A percentile compares a stretch with the other conserved stretches of the same genome.
These are phyloP conservation scores for Operophtera brumata DNA, from an alignment of 2,888 invertebrate species.

Conservation along the genomic window DNA sequence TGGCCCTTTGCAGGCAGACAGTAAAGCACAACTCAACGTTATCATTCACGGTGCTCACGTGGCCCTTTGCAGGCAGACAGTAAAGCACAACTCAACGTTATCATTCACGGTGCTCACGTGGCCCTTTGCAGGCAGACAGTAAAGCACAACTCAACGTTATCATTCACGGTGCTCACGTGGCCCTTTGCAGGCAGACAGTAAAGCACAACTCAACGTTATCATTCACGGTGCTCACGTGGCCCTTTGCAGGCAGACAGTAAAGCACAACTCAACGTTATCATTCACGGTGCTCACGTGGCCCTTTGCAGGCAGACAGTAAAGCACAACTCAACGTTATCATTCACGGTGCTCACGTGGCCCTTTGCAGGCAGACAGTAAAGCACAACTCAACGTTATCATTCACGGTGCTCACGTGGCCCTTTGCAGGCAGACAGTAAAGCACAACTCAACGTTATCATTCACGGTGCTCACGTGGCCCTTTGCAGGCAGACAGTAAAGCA, in stretches of 20 bases:
- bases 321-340: conserved; percentile 3
- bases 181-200: conserved; percentile 38
- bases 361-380: conserved; percentile 33
- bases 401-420: conserved; percentile 36
- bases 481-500: conserved; percentile 27
- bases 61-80: conserved; percentile 41
- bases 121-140: conserved; percentile 39
- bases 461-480: conserved; percentile 38
- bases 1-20: conserved; percentile 41
- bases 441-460: conserved; percentile 5
- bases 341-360: conserved; percentile 34
- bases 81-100: conserved; percentile 5
- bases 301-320: conserved; percentile 34
- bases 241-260: conserved; percentile 36
- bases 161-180: conserved; percentile 26
- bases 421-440: conserved; percentile 30
- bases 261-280: conserved; percentile 5
- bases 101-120: conserved; percentile 21
- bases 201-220: conserved; percentile 5
- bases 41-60: conserved; percentile 12
- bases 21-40: conserved; percentile 6
- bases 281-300: conserved; percentile 32
- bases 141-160: conserved; percentile 5
- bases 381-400: conserved; percentile 4
- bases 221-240: conserved; percentile 30